Conservation (phyloP, 2,888 invertebrate species). For the Acanthosepion lycidas region DNA sequence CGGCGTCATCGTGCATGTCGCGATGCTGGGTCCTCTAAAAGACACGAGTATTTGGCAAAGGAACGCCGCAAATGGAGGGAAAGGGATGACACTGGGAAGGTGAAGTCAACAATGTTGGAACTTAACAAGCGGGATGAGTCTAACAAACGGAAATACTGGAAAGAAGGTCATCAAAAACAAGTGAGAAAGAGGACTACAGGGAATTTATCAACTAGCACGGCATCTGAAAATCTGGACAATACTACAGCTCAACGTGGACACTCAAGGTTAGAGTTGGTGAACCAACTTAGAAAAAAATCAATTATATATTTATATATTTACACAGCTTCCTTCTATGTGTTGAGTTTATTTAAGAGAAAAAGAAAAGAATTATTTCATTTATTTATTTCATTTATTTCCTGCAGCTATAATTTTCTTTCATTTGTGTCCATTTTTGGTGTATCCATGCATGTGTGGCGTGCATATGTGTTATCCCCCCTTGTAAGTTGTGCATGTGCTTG, state of each 20-base stretch:
- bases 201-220: neutral
- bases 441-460: neutral
- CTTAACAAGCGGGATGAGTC: neutral
- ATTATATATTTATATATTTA: neutral
- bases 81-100: neutral
- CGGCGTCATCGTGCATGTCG: conserved; percentile 20
- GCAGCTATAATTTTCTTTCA: neutral
- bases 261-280: conserved; percentile 13
- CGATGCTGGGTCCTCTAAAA: neutral
- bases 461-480: neutral
- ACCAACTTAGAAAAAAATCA: neutral
- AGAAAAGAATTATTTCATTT: neutral
- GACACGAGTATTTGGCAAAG: conserved; percentile 10
- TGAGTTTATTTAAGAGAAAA: neutral
- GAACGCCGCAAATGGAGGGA: conserved; percentile 33
- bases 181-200: neutral
- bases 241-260: neutral
- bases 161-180: neutral
- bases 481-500: neutral
- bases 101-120: neutral
- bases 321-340: neutral
- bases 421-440: neutral
- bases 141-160: conserved; percentile 20
- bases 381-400: neutral
- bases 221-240: neutral